These are phyloP conservation scores for Arctopsyche grandis DNA, from an alignment of 1,140 invertebrate species.

Conservation along the genomic window DNA sequence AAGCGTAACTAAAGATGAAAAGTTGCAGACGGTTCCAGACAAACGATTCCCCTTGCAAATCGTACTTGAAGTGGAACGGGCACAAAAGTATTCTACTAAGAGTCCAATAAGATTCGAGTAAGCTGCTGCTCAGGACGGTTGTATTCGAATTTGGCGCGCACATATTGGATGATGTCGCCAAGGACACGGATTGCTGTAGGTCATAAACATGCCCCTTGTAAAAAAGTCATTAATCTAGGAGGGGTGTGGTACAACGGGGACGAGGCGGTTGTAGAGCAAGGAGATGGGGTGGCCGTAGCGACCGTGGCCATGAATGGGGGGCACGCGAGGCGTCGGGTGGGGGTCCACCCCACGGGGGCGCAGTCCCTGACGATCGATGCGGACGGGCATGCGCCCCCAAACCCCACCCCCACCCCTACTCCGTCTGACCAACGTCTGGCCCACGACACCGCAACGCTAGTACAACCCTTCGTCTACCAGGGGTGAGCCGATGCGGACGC, in stretches of 20 bases:
- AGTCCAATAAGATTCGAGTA: too few species aligned
- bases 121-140: too few species aligned
- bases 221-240: slow-evolving; percentile 17
- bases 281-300: not conserved
- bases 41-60: too few species aligned
- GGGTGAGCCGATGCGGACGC: not conserved
- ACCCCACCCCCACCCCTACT: not conserved
- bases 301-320: slow-evolving; percentile 8
- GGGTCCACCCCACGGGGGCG: not conserved
- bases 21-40: too few species aligned
- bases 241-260: not conserved
- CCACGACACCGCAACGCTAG: not conserved
- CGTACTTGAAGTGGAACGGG: not conserved
- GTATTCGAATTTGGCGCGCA: too few species aligned
- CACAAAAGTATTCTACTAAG: too few species aligned
- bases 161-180: not conserved
- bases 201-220: slow-evolving; percentile 23
- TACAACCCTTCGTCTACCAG: not conserved
- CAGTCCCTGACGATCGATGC: not conserved
- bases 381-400: not conserved
- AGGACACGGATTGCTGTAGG: slow-evolving; percentile 15
- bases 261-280: not conserved
- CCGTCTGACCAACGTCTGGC: slow-evolving; percentile 11
- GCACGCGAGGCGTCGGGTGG: not conserved
- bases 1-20: too few species aligned